A percentile compares a stretch with the other conserved stretches of the same genome.
phyloP scores from a whole-genome alignment of 2,888 invertebrate species.

The Pediacus dermestoides region DNA sequence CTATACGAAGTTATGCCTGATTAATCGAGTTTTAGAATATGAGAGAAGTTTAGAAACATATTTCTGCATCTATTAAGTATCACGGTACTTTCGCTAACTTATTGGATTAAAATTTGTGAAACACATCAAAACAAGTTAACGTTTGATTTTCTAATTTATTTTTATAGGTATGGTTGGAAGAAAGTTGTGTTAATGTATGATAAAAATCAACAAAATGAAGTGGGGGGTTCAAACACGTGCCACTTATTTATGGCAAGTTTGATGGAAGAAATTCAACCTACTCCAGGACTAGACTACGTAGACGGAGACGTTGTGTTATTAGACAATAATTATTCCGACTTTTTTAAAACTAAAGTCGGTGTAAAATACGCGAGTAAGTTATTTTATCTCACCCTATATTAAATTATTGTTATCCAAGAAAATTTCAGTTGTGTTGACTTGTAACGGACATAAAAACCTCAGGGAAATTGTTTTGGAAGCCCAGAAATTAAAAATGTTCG shows the following conservation, averaged over 20 bases:
- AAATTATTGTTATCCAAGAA: too few species aligned
- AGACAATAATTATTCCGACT: constrained; percentile 57
- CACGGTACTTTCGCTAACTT: too few species aligned
- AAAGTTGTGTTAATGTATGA: constrained; percentile 74
- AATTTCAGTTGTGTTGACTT: constrained; percentile 84
- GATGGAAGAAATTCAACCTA: constrained; percentile 56
- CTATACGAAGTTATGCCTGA: too few species aligned
- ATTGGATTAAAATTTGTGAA: too few species aligned
- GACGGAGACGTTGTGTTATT: constrained; percentile 62
- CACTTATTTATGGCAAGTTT: constrained; percentile 72
- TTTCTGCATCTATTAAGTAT: too few species aligned
- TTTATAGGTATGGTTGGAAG: constrained; percentile 66
- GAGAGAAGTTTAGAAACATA: too few species aligned
- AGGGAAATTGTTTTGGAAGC: constrained; percentile 92
- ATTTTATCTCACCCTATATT: constrained; percentile 1
- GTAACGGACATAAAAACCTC: constrained; percentile 84
- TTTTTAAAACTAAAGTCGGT: constrained; percentile 63
- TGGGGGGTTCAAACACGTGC: constrained; percentile 71
- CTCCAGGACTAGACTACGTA: constrained; percentile 49
- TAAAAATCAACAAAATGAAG: constrained; percentile 62
- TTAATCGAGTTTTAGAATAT: too few species aligned
- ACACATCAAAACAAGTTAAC: too few species aligned
- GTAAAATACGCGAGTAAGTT: constrained; percentile 66
- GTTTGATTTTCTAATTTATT: too few species aligned
- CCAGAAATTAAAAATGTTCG: constrained; percentile 91